phyloP scores from a whole-genome alignment of 2,113 vertebrate species.

The Zosterops pallidus region DNA sequence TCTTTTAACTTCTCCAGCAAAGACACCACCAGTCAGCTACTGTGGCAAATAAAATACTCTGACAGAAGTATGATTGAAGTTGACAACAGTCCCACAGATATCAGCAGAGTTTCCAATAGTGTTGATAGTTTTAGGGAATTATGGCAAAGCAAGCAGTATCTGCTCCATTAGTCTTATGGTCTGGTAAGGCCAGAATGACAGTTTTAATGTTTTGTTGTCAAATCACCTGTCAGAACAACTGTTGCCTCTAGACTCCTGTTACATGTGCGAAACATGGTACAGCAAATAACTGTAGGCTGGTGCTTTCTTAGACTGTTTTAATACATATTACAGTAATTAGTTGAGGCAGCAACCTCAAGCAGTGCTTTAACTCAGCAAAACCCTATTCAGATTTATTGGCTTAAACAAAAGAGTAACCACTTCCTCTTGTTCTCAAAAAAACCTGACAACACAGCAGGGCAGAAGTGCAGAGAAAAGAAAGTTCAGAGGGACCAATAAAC shows the following conservation, averaged over 20 bases:
- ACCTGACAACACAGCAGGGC: not conserved
- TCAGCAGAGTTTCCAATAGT: not conserved
- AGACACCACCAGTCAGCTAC: not conserved
- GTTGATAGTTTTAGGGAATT: not conserved
- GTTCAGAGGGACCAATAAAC: not conserved
- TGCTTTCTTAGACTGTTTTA: not conserved
- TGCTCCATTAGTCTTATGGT: not conserved
- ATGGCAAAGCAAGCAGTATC: not conserved
- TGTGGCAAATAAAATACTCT: not conserved
- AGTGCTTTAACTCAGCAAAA: not conserved
- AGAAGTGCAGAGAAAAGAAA: not conserved
- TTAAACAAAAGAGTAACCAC: not conserved
- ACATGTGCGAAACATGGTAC: not conserved
- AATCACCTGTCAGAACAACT: not conserved
- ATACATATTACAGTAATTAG: not conserved
- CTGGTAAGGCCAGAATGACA: not conserved
- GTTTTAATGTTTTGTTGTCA: not conserved
- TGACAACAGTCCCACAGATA: not conserved
- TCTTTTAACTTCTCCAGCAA: not conserved
- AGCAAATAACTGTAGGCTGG: not conserved
- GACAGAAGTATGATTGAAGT: not conserved
- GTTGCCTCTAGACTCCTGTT: not conserved
- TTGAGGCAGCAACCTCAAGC: not conserved
- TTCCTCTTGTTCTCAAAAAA: not conserved
- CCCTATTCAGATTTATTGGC: not conserved